Conservation (phyloP, 2,888 invertebrate genomes). For the Drosophila percnosoma region DNA sequence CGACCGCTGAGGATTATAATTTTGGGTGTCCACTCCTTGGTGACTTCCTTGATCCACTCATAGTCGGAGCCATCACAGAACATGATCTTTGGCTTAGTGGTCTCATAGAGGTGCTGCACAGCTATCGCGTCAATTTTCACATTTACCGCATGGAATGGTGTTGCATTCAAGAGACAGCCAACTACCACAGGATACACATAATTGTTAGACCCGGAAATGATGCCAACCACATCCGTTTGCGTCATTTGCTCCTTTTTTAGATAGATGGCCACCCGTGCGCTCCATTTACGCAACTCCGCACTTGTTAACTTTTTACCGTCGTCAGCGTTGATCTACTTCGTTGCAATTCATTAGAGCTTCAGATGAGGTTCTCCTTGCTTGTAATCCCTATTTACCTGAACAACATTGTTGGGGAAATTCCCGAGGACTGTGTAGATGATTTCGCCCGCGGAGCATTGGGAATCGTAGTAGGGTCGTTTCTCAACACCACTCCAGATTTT, state of each 20-base stretch:
- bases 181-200: constrained; percentile 39
- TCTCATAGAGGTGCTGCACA: constrained; percentile 38
- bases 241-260: constrained; percentile 48
- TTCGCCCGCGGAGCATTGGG: constrained; percentile 42
- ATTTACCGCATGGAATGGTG: constrained; percentile 62
- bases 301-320: constrained; percentile 48
- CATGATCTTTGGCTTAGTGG: constrained; percentile 69
- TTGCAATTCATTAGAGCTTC: constrained; percentile 8
- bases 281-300: constrained; percentile 35
- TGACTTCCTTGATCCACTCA: constrained; percentile 52
- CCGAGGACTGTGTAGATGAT: constrained; percentile 22
- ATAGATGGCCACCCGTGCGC: constrained; percentile 48
- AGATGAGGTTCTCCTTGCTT: background rate
- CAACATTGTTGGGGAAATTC: constrained; percentile 43
- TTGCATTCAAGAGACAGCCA: constrained; percentile 55
- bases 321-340: constrained; percentile 46
- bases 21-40: constrained; percentile 53
- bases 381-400: constrained; percentile 46
- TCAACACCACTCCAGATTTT: constrained; percentile 58
- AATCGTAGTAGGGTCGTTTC: constrained; percentile 19
- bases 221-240: constrained; percentile 51
- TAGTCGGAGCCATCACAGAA: constrained; percentile 67
- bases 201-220: constrained; percentile 42
- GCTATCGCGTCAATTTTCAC: constrained; percentile 35
- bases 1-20: constrained; percentile 49